These are phyloP conservation scores for Pholis gunnellus DNA, from an alignment of 2,113 vertebrate species.

Conservation along the genomic window DNA sequence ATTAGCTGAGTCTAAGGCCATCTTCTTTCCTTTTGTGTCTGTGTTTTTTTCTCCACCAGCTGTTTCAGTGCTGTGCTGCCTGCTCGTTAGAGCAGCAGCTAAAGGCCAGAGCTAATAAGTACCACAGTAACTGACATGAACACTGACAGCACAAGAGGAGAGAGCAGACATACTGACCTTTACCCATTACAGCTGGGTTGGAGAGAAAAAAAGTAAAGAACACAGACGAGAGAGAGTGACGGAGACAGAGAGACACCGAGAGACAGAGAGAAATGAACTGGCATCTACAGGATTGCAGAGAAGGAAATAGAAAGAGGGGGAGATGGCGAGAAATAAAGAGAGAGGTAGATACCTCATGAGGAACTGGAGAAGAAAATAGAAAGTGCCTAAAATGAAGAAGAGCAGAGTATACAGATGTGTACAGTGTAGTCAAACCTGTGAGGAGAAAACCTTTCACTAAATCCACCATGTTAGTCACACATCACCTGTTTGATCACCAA, in stretches of 20 bases:
- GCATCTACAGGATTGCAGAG: slow-evolving; percentile 19
- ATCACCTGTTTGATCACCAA: not conserved
- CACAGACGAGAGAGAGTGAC: slow-evolving; percentile 8
- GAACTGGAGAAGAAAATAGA: not conserved
- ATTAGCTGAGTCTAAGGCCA: slow-evolving; percentile 20
- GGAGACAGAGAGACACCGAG: not conserved
- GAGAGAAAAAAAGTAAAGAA: slow-evolving; percentile 23
- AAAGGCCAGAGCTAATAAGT: slow-evolving; percentile 73
- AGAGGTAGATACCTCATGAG: not conserved
- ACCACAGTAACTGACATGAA: slow-evolving; percentile 49
- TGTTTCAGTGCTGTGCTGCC: slow-evolving; percentile 31
- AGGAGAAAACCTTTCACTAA: not conserved
- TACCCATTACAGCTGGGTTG: slow-evolving; percentile 45
- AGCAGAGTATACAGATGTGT: not conserved
- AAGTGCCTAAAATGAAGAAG: not conserved
- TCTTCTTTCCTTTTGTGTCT: slow-evolving; percentile 8
- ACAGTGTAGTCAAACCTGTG: not conserved
- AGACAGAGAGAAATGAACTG: not conserved
- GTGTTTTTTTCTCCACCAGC: slow-evolving; percentile 1
- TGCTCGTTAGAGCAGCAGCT: slow-evolving; percentile 58
- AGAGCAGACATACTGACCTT: slow-evolving; percentile 68
- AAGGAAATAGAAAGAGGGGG: slow-evolving; percentile 18
- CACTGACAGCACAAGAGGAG: slow-evolving; percentile 63
- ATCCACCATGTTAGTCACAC: not conserved
- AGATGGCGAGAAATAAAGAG: not conserved